Percentiles rank a stretch among this genome's conserved stretches.
phyloP scores from a whole-genome alignment of 1,140 invertebrate genomes.

The Danaus plexippus region DNA sequence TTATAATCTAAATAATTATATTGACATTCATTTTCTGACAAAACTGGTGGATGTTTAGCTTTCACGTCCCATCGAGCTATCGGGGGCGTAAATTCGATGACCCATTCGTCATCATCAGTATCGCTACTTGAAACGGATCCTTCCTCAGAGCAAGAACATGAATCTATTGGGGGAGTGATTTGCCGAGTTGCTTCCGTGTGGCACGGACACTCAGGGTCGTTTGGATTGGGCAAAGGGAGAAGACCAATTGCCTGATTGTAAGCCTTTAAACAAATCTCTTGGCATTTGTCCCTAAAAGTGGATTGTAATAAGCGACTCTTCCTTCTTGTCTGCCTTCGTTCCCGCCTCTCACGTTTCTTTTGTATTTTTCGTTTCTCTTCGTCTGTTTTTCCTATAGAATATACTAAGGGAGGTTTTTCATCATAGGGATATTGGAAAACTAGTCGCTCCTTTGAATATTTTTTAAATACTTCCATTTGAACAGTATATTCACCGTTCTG shows the following conservation, averaged over 20 bases:
- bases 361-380: conserved; percentile 52
- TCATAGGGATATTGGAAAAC: conserved; percentile 60
- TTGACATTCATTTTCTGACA: conserved; percentile 42
- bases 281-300: conserved; percentile 55
- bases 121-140: conserved; percentile 47
- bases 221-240: conserved; percentile 49
- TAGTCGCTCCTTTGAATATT: conserved; percentile 59
- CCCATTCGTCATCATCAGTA: conserved; percentile 59
- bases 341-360: conserved; percentile 47
- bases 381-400: conserved; percentile 59
- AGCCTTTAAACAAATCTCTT: conserved; percentile 63
- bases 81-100: conserved; percentile 56
- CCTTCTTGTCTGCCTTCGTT: conserved; percentile 53
- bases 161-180: conserved; percentile 44
- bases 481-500: conserved; percentile 58
- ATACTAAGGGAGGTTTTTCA: conserved; percentile 55
- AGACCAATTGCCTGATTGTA: conserved; percentile 64
- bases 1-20: conserved; percentile 63
- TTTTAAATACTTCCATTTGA: conserved; percentile 64
- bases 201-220: conserved; percentile 55
- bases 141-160: conserved; percentile 59
- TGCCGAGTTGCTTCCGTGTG: conserved; percentile 26
- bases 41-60: conserved; percentile 46
- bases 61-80: conserved; percentile 48
- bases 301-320: conserved; percentile 55